These are phyloP conservation scores for Melanitta fusca DNA, from an alignment of 2,797 vertebrate genomes.

Conservation along the genomic window DNA sequence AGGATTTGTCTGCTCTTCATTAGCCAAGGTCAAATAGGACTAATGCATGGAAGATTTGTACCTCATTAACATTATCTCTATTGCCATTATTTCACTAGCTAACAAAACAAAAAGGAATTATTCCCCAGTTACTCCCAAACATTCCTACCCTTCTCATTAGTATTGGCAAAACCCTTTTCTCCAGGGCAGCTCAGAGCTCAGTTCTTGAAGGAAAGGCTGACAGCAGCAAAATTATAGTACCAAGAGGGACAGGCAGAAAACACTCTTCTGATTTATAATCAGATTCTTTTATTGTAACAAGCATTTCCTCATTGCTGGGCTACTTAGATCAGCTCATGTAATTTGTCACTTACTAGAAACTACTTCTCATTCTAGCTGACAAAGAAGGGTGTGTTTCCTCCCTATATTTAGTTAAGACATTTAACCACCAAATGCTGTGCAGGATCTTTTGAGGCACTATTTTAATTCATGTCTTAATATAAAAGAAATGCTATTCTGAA, in stretches of 20 bases:
- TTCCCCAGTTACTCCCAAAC: conserved; percentile 47
- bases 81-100: conserved; percentile 56
- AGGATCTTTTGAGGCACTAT: not conserved
- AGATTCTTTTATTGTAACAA: conserved; percentile 36
- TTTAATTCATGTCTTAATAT: not conserved
- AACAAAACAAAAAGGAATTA: conserved; percentile 63
- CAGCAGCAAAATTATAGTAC: conserved; percentile 55
- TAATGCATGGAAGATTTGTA: conserved; percentile 53
- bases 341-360: conserved; percentile 1
- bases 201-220: conserved; percentile 62
- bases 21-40: conserved; percentile 66
- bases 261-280: conserved; percentile 56
- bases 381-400: not conserved
- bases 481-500: not conserved
- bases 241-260: conserved; percentile 41
- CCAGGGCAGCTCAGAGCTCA: conserved; percentile 47
- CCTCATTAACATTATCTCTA: conserved; percentile 66
- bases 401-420: not conserved
- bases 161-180: conserved; percentile 54
- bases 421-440: not conserved
- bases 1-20: conserved; percentile 16
- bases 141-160: conserved; percentile 51
- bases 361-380: not conserved
- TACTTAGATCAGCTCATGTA: not conserved
- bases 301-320: conserved; percentile 1